A percentile compares a stretch with the other conserved stretches of the same genome.
Conservation (phyloP, 2,888 invertebrate species). For the Drosophila paramelanica region DNA sequence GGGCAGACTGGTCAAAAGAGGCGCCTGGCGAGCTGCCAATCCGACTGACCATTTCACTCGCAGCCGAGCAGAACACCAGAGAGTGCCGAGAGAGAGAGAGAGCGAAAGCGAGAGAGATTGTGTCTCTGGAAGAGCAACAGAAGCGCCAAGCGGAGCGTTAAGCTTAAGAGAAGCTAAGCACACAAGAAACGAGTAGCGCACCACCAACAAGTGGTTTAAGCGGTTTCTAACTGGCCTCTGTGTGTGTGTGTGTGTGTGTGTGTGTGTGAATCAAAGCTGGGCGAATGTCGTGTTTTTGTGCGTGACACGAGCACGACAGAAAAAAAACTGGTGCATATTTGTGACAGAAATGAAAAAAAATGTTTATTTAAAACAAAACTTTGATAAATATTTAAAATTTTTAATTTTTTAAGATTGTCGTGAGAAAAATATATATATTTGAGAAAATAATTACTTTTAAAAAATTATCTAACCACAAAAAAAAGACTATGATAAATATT, state of each 20-base stretch:
- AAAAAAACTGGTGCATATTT: too few relatives aligned
- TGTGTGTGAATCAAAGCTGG: slow-evolving; percentile 1
- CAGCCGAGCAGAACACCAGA: slow-evolving; percentile 63
- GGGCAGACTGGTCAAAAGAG: slow-evolving; percentile 60
- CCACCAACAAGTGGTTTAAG: slow-evolving; percentile 31
- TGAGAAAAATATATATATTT: too few relatives aligned
- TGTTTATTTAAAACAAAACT: too few relatives aligned
- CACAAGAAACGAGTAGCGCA: slow-evolving; percentile 30
- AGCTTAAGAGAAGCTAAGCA: slow-evolving; percentile 37
- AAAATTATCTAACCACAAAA: too few relatives aligned
- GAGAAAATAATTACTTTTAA: too few relatives aligned
- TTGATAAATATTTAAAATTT: too few relatives aligned
- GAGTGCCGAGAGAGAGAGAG: neutral
- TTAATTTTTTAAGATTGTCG: too few relatives aligned
- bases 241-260: neutral
- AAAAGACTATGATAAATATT: too few relatives aligned
- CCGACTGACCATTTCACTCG: slow-evolving; percentile 76
- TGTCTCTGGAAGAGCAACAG: slow-evolving; percentile 32
- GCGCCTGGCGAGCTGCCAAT: slow-evolving; percentile 68
- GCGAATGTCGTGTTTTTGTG: neutral
- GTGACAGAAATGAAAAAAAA: too few relatives aligned
- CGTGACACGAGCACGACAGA: neutral
- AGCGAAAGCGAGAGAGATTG: neutral
- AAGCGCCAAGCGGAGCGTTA: slow-evolving; percentile 60
- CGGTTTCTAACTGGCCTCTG: slow-evolving; percentile 9